A percentile compares a stretch with the other conserved stretches of the same genome.
Conservation (phyloP, 2,113 vertebrate genomes). For the Oxyura jamaicensis region DNA sequence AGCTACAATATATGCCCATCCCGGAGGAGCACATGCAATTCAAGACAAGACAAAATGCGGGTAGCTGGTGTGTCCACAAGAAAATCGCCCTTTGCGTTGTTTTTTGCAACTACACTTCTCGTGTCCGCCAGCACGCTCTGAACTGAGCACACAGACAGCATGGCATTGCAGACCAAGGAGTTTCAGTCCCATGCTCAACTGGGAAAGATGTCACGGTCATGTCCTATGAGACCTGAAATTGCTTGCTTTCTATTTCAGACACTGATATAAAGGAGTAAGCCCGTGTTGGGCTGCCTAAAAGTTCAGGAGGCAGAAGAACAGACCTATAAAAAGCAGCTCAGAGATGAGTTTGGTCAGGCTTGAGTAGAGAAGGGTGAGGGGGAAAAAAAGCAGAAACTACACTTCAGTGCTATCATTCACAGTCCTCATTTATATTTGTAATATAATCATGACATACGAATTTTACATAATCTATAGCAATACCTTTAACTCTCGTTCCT, state of each 20-base stretch:
- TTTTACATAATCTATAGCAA: not conserved
- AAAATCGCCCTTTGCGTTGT: rapidly evolving
- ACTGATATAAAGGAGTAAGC: not conserved
- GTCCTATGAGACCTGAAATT: not conserved
- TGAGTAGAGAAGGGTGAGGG: not conserved
- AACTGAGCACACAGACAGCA: not conserved
- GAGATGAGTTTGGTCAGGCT: not conserved
- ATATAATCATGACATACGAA: not conserved
- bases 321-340: not conserved
- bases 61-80: not conserved
- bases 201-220: not conserved
- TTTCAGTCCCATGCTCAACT: not conserved
- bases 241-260: not conserved
- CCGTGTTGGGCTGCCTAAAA: not conserved
- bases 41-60: not conserved
- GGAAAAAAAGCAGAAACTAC: not conserved
- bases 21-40: not conserved
- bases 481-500: not conserved
- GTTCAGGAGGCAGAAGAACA: not conserved
- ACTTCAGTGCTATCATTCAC: not conserved
- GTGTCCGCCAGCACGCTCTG: not conserved
- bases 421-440: not conserved
- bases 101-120: not conserved
- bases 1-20: not conserved
- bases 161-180: not conserved